These are phyloP conservation scores for Cotesia vestalis DNA, from an alignment of 1,140 invertebrate species.

Conservation along the genomic window DNA sequence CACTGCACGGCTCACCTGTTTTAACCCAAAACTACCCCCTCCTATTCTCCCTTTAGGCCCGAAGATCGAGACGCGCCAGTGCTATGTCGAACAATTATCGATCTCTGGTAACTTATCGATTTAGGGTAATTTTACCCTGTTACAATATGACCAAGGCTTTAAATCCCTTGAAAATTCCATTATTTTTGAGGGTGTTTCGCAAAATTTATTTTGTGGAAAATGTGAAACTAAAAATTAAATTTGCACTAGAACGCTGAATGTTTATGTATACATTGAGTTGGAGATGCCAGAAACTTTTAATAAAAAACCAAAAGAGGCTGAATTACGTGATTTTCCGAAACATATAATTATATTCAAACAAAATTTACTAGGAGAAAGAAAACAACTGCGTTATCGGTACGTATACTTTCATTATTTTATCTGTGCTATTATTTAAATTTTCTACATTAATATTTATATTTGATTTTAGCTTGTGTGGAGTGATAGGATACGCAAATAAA, in stretches of 20 bases:
- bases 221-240: neutral
- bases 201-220: neutral
- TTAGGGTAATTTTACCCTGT: too few species aligned
- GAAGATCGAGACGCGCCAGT: too few species aligned
- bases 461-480: neutral
- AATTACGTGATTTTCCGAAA: conserved; percentile 2
- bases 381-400: conserved; percentile 1
- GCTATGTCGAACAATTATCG: too few species aligned
- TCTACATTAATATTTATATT: neutral
- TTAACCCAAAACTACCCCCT: too few species aligned
- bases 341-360: neutral
- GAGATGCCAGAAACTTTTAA: neutral
- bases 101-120: too few species aligned
- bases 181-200: neutral
- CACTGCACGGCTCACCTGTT: too few species aligned
- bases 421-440: neutral
- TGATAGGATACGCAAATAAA: neutral
- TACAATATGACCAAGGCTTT: too few species aligned
- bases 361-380: neutral
- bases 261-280: neutral
- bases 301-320: neutral
- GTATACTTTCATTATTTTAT: neutral
- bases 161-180: neutral
- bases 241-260: neutral
- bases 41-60: too few species aligned